phyloP scores from a whole-genome alignment of 2,113 vertebrate genomes.

The Rhinoderma darwinii region DNA sequence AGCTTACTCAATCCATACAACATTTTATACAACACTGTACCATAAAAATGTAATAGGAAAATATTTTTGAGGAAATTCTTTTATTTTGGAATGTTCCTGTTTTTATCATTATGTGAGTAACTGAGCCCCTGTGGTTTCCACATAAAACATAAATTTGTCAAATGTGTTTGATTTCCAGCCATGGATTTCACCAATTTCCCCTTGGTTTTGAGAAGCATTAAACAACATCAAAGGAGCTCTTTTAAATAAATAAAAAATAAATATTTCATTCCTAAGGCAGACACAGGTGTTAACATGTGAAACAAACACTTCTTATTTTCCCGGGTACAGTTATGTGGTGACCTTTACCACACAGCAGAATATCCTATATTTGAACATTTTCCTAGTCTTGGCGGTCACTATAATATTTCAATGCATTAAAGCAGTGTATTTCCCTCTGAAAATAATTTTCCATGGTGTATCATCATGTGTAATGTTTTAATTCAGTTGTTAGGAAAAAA shows the following conservation, averaged over 20 bases:
- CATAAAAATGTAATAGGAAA: neutral
- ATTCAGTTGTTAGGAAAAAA: neutral
- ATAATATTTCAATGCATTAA: constrained; percentile 3
- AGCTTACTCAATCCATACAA: neutral
- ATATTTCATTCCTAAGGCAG: neutral
- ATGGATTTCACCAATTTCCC: constrained; percentile 24
- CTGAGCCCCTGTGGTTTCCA: constrained; percentile 33
- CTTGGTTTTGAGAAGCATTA: constrained; percentile 11
- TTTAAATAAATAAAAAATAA: neutral
- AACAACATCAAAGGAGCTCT: neutral
- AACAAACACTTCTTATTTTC: neutral
- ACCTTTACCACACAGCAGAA: neutral
- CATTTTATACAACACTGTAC: neutral
- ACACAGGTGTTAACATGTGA: neutral
- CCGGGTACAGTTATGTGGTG: neutral
- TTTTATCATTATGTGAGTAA: constrained; percentile 32
- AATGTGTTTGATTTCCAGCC: constrained; percentile 24
- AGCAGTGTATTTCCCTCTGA: neutral
- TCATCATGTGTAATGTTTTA: neutral
- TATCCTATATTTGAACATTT: neutral
- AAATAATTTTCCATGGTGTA: constrained; percentile 1
- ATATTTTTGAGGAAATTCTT: neutral
- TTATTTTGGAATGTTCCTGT: constrained; percentile 30
- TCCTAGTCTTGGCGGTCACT: constrained; percentile 24
- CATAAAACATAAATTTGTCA: constrained; percentile 3